Base-by-base conservation (phyloP, 2,113 vertebrate species). In the Blennius ocellaris region DNA sequence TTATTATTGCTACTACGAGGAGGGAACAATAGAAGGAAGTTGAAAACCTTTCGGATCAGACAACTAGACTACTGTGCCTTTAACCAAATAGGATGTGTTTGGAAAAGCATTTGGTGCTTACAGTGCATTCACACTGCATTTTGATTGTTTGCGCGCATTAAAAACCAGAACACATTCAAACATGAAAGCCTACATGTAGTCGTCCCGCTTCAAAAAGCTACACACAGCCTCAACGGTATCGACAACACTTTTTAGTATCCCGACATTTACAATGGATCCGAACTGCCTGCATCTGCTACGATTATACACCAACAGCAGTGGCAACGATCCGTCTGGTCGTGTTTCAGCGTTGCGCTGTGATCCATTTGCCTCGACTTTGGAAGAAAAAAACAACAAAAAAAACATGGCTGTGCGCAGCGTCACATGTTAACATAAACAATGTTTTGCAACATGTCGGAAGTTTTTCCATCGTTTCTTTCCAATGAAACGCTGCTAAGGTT, bases 11-110 rank as follows among this genome's bases (percentile, higher is more conserved):
- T 73, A 77, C 82, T 11, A 64, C 41, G 36, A 58, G 15, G 52
- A 11, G 45, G 15, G 39, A 69, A 69, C 36, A 72, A 69, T 72
- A 69, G 51, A 81, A 76, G 73, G 74, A 83, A 48, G 59, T 66
- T 76, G 77, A 61, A 78, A 68, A 64, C 58, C n/a, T n/a, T 74
- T 56, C 39, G 76, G 77, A 84, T 83, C 86, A 80, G 85, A 90
- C 63, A 86, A 67, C 85, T 90, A 84, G 92, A 92, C 81, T 91
- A 89, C 84, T 91, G 93, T 94, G 93, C 93, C 93, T 93, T 93
- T 91, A 90, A 90, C 85, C 87, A 89, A 92, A 90, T 81, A 83
- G 70, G 81, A 90, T 89, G 81, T 87, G 85, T 88, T 88, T 65
- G 79, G 56, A 85, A 71, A 64, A 66, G 62, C 74, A 70, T 82